Evolutionary conservation across 2,888 invertebrate species (phyloP), one percentile per base, ranked within the genome.

Genomic region (Dryocosmus kuriphilus): DNA sequence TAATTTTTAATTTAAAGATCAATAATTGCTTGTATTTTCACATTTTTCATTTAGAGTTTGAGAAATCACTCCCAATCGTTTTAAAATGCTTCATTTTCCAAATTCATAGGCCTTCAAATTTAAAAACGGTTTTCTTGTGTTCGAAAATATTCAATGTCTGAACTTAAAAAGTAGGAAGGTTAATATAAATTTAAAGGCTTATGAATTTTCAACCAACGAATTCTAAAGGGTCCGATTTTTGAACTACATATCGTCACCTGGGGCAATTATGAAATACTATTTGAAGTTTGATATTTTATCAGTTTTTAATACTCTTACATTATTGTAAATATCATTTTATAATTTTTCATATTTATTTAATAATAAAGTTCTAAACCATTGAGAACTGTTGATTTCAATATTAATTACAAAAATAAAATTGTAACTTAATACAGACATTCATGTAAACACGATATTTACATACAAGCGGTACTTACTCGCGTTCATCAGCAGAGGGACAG

Each of bases 361-460:
- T n/a, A 19, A 46, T 9, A 51, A 8, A 2, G n/a, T 51, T 51
- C 51, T 9, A 51, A 51, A 51, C 51, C 51, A 51, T 51, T 51
- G n/a, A 51, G 51, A 51, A 51, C 51, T 51, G 51, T 51, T 51
- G 51, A 51, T 51, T 51, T 51, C 51, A 51, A 51, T 9, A 51
- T 51, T 51, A n/a, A 51, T 51, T 51, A 51, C n/a, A n/a, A 51
- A 51, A 51, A n/a, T 51, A 51, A 51, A 51, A 51, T 22, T n/a
- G n/a, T 51, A 51, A 51, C 51, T 51, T n/a, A 51, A 51, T 51
- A 51, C 51, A 51, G 8, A 22, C 51, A 51, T 51, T 51, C n/a
- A 51, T 51, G 51, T 51, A 51, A 51, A 51, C 51, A 51, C 51
- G 51, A 51, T 51, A 51, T 51, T 51, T 51, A 51, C 51, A 51